phyloP scores from a whole-genome alignment of 1,140 invertebrate species.

The Drosophila punjabiensis region DNA sequence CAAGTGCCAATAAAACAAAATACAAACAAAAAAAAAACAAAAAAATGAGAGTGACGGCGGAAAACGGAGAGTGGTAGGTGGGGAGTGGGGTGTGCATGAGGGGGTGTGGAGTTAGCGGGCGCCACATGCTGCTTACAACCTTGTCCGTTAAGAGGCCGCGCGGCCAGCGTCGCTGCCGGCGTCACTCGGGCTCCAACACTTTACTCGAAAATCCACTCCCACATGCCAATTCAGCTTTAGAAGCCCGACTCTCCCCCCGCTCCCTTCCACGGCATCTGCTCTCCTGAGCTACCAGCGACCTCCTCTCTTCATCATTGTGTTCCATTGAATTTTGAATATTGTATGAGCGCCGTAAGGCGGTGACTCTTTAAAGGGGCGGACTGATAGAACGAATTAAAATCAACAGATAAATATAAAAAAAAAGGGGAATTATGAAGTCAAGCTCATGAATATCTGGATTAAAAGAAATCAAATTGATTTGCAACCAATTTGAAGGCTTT shows the following conservation, averaged over 20 bases:
- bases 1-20: slow-evolving; percentile 78
- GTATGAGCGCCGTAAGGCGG: background rate
- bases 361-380: background rate
- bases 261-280: background rate
- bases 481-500: background rate
- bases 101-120: background rate
- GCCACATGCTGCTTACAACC: slow-evolving; percentile 72
- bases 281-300: background rate
- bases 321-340: slow-evolving; percentile 7
- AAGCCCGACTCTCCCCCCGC: background rate
- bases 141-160: slow-evolving; percentile 67
- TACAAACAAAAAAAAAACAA: slow-evolving; percentile 57
- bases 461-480: background rate
- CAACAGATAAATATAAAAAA: background rate
- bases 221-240: slow-evolving; percentile 26
- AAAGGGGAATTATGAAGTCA: background rate
- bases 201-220: slow-evolving; percentile 41
- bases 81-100: background rate
- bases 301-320: background rate
- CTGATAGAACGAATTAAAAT: background rate
- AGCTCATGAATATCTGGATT: background rate
- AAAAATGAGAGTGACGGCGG: slow-evolving; percentile 55
- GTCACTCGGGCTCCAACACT: slow-evolving; percentile 25
- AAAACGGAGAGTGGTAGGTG: background rate
- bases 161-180: slow-evolving; percentile 12